A percentile compares a stretch with the other conserved stretches of the same genome.
These are phyloP conservation scores for Pteria penguin DNA, from an alignment of 2,888 invertebrate species.

Conservation along the genomic window DNA sequence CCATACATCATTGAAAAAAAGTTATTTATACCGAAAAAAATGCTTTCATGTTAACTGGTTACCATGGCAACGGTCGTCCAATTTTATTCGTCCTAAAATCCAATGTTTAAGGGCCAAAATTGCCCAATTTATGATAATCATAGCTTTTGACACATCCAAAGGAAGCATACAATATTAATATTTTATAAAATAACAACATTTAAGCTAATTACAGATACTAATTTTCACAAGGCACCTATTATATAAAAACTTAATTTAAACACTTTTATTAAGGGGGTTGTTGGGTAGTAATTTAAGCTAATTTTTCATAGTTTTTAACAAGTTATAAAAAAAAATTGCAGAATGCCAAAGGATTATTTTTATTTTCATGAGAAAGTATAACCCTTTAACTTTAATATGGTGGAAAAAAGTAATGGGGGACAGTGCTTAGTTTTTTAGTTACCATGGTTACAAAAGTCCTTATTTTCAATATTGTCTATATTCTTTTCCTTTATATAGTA, in stretches of 20 bases:
- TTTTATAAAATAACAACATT: not conserved
- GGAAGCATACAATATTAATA: not conserved
- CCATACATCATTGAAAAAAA: not conserved
- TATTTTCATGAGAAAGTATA: no score
- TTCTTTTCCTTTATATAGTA: no score
- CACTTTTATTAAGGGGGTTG: no score
- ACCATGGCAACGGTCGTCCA: not conserved
- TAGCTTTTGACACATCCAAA: no score
- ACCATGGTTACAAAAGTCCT: not conserved
- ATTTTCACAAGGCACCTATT: no score
- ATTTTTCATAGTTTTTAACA: no score
- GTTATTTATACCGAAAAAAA: not conserved
- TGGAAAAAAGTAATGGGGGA: not conserved
- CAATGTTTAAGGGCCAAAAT: not conserved
- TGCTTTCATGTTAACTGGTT: not conserved
- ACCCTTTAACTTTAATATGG: not conserved
- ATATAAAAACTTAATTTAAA: no score
- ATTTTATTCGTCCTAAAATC: not conserved
- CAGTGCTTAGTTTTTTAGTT: not conserved
- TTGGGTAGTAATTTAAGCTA: no score
- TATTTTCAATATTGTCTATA: not conserved
- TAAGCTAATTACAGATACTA: no score
- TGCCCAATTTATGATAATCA: not conserved
- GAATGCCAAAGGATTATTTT: no score
- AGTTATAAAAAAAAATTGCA: no score